These are phyloP conservation scores for Dromaius novaehollandiae DNA, from an alignment of 2,113 vertebrate genomes.

Conservation along the genomic window DNA sequence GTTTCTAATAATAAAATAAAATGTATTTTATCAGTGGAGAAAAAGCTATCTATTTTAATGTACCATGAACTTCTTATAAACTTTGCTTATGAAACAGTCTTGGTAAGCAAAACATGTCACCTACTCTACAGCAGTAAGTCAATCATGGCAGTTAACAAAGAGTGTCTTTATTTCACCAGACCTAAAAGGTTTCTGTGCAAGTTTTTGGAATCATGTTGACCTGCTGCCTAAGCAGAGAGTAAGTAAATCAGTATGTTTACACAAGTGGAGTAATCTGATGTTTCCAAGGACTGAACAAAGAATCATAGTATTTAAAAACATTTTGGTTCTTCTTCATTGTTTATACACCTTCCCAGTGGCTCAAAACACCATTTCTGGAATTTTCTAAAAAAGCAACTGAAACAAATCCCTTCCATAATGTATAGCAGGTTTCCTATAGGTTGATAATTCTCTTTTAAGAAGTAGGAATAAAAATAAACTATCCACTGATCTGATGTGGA, in stretches of 20 bases:
- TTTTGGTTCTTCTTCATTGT: not conserved
- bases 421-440: not conserved
- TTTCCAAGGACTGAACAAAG: conserved; percentile 33
- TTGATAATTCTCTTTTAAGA: not conserved
- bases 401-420: not conserved
- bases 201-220: not conserved
- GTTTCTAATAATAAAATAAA: conserved; percentile 37
- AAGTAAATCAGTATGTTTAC: conserved; percentile 38
- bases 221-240: conserved; percentile 35
- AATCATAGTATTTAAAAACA: conserved; percentile 28
- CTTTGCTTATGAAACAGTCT: conserved; percentile 53
- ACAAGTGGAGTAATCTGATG: conserved; percentile 43
- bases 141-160: conserved; percentile 48
- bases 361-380: not conserved
- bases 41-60: conserved; percentile 54
- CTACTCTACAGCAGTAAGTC: conserved; percentile 36
- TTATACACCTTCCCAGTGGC: not conserved
- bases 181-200: conserved; percentile 42
- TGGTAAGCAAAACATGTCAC: conserved; percentile 68
- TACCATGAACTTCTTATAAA: conserved; percentile 56
- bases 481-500: not conserved
- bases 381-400: not conserved
- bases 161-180: conserved; percentile 36
- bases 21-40: conserved; percentile 39
- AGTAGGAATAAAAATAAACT: not conserved